Conservation (phyloP, 2,797 vertebrate genomes). For the Gymnothorax javanicus region DNA sequence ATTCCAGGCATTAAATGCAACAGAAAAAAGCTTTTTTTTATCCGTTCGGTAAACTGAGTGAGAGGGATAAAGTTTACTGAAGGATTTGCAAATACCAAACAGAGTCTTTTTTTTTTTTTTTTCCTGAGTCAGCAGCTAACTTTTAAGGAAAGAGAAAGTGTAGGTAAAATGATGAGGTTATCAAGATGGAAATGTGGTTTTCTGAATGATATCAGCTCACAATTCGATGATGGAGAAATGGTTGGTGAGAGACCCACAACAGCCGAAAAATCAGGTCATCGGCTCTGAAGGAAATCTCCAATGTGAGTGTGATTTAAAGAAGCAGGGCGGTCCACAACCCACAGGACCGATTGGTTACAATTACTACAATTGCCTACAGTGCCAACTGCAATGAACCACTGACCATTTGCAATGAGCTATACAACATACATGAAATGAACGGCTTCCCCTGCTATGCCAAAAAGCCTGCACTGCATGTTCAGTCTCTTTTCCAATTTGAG, state of each 20-base stretch:
- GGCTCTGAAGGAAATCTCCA: constrained; percentile 54
- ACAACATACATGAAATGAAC: background rate
- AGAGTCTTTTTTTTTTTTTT: constrained; percentile 30
- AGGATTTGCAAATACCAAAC: constrained; percentile 49
- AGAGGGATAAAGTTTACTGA: constrained; percentile 37
- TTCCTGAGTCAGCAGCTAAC: constrained; percentile 63
- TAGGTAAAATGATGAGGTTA: constrained; percentile 52
- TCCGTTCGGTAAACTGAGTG: constrained; percentile 19
- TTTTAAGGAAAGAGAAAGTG: constrained; percentile 43
- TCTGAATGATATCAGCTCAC: constrained; percentile 61
- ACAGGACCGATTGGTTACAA: background rate
- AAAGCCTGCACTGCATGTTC: background rate
- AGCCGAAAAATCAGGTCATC: constrained; percentile 64
- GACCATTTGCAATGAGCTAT: background rate
- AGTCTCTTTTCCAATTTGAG: constrained; percentile 49
- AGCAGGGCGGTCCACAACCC: constrained; percentile 46
- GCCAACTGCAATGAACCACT: background rate
- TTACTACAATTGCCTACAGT: background rate
- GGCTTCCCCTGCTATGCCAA: constrained; percentile 28
- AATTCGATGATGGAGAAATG: constrained; percentile 68
- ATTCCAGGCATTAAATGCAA: constrained; percentile 9
- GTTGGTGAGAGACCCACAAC: constrained; percentile 64
- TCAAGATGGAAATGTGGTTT: constrained; percentile 57
- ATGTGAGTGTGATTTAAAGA: constrained; percentile 58
- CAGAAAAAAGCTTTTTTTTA: constrained; percentile 8